Conservation (phyloP, 2,113 vertebrate genomes). For the Alethe diademata region DNA sequence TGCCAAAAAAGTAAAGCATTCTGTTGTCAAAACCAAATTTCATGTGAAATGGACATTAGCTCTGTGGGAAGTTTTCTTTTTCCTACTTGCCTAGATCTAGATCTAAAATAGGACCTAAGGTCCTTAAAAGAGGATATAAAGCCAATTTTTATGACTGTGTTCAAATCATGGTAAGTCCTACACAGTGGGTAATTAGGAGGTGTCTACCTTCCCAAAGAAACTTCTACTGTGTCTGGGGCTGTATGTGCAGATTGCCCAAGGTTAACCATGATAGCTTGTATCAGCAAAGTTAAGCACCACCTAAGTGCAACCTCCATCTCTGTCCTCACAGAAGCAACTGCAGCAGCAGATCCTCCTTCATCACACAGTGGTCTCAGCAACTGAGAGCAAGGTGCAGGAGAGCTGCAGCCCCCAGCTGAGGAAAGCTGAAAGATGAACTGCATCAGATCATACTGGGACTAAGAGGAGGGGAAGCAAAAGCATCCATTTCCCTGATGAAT, state of each 20-base stretch:
- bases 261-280: background rate
- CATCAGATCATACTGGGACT: rapidly evolving
- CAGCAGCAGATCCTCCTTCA: background rate
- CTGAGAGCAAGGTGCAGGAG: rapidly evolving
- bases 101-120: background rate
- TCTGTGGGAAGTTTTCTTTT: background rate
- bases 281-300: background rate
- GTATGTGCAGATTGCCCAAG: background rate
- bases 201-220: background rate
- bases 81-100: background rate
- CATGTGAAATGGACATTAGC: background rate
- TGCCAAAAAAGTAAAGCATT: background rate
- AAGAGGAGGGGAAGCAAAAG: background rate
- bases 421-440: background rate
- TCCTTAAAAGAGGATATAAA: background rate
- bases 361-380: background rate
- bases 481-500: background rate
- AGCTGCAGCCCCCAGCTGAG: background rate
- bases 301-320: background rate
- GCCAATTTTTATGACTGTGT: background rate
- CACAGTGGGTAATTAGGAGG: background rate
- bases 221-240: background rate
- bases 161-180: background rate
- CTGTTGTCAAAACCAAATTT: background rate
- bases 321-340: background rate